Evolutionary conservation across 2,888 invertebrate genomes (phyloP).

Genomic region (Tenthredo mesomela): DNA sequence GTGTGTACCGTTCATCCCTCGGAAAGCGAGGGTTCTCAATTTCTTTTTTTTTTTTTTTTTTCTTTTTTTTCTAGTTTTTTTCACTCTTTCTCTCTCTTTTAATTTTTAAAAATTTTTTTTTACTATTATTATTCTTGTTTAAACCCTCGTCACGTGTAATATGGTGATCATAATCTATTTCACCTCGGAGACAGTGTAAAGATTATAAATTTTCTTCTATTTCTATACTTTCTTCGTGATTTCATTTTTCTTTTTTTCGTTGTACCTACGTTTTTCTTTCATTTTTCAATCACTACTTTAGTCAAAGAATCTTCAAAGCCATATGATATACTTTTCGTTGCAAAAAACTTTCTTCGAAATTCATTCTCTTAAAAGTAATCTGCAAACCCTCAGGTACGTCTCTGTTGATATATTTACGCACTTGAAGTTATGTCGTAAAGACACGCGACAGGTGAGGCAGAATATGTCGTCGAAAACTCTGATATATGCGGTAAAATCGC

Average conservation of each 20-base stretch:
- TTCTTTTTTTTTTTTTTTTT: slow-evolving; percentile 55
- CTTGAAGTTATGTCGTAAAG: slow-evolving; percentile 24
- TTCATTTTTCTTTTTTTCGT: too few relatives aligned
- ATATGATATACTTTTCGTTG: not conserved
- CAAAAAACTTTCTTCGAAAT: not conserved
- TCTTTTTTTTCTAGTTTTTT: slow-evolving; percentile 47
- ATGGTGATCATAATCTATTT: not conserved
- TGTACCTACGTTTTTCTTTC: not conserved
- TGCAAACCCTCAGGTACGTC: not conserved
- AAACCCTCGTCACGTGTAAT: not conserved
- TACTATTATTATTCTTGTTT: not conserved
- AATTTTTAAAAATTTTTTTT: slow-evolving; percentile 55
- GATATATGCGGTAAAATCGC: slow-evolving; percentile 17
- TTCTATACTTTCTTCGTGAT: too few relatives aligned
- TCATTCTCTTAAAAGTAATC: slow-evolving; percentile 15
- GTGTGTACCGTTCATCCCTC: slow-evolving; percentile 73
- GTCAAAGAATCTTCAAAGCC: not conserved
- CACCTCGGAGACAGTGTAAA: not conserved
- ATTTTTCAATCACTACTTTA: not conserved
- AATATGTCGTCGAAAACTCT: slow-evolving; percentile 24
- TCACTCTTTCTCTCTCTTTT: slow-evolving; percentile 43
- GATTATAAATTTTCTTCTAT: not conserved
- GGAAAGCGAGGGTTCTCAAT: slow-evolving; percentile 72
- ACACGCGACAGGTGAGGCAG: slow-evolving; percentile 41
- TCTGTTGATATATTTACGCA: slow-evolving; percentile 1